Conservation (phyloP, 53 echinoderm and acorn worm species). For the Patiria pectinifera region DNA sequence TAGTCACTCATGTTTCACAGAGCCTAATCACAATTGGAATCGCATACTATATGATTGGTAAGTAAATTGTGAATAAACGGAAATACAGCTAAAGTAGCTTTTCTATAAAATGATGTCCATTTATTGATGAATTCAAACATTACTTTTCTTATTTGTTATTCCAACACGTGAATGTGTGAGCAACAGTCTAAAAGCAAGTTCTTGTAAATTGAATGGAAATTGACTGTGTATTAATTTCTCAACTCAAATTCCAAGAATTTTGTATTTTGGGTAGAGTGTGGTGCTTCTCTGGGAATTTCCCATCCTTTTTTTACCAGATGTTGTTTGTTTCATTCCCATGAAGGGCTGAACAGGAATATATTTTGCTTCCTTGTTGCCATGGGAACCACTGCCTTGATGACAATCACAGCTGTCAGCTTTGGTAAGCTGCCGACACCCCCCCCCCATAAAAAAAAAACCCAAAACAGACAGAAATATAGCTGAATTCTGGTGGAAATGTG, state of each 20-base stretch:
- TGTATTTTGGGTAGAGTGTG: neutral
- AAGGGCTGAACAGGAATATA: conserved; percentile 8
- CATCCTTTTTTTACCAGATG: neutral
- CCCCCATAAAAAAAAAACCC: neutral
- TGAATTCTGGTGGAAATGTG: too few relatives aligned
- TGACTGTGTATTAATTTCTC: too few relatives aligned
- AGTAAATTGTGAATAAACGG: conserved; percentile 3
- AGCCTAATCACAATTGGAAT: conserved; percentile 65
- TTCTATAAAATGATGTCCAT: neutral
- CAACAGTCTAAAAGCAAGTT: too few relatives aligned
- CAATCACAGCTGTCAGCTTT: conserved; percentile 14
- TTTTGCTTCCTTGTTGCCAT: conserved; percentile 11
- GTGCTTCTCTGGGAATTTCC: neutral
- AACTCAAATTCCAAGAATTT: too few relatives aligned
- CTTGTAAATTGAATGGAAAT: too few relatives aligned
- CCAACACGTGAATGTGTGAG: neutral
- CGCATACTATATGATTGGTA: conserved; percentile 80
- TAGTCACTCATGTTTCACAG: conserved; percentile 68
- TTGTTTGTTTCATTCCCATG: neutral
- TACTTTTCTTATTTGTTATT: neutral
- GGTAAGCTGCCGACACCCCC: neutral
- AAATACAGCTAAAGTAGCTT: neutral
- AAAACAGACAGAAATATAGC: too few relatives aligned
- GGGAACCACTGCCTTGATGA: conserved; percentile 27
- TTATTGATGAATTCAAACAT: neutral